A percentile compares a stretch with the other conserved stretches of the same genome.
phyloP scores from a whole-genome alignment of 2,113 vertebrate species.

The Apteryx owenii region DNA sequence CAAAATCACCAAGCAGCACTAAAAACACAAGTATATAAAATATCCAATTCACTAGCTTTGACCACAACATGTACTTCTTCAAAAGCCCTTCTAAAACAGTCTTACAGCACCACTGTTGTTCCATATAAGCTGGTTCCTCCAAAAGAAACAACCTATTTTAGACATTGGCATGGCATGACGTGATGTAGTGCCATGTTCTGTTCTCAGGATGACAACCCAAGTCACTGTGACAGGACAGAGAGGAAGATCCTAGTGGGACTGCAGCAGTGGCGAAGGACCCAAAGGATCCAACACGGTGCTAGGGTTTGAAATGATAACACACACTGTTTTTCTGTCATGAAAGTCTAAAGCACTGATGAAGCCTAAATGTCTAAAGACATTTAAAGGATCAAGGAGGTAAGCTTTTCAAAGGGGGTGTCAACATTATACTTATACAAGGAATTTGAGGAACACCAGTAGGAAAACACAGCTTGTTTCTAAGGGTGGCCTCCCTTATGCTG shows the following conservation, averaged over 20 bases:
- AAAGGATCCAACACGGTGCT: background rate
- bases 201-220: background rate
- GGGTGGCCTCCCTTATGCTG: background rate
- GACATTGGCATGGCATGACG: rapidly evolving
- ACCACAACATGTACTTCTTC: background rate
- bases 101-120: background rate
- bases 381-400: background rate
- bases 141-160: background rate
- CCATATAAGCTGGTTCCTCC: background rate
- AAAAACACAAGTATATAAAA: background rate
- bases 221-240: background rate
- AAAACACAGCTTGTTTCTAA: background rate
- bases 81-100: background rate
- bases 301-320: background rate
- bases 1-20: background rate
- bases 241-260: background rate
- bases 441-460: rapidly evolving
- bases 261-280: background rate
- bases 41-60: background rate
- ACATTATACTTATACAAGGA: background rate
- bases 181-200: rapidly evolving
- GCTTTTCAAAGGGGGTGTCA: background rate
- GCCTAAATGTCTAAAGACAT: background rate
- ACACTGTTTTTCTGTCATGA: background rate
- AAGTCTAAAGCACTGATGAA: background rate